Percentiles rank a stretch among this genome's conserved stretches.
Conservation (phyloP, 2,113 vertebrate genomes). For the Aspidoscelis tigris region DNA sequence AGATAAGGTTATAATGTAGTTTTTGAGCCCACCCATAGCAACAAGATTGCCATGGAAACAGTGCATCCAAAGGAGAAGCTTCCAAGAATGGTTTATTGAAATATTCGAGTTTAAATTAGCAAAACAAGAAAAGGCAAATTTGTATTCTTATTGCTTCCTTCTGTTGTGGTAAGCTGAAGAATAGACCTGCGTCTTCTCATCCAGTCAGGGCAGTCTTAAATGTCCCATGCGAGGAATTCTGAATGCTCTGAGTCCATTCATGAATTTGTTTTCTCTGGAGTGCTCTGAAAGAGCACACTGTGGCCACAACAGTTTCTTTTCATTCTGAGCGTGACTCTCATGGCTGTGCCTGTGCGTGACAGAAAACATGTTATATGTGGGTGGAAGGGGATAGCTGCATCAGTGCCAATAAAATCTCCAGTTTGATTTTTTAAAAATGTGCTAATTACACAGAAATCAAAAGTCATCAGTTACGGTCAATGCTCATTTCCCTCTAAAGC, state of each 20-base stretch:
- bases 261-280: not conserved
- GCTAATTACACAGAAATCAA: constrained; percentile 12
- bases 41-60: constrained; percentile 75
- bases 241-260: not conserved
- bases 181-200: not conserved
- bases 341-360: constrained; percentile 1
- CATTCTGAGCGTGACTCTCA: not conserved
- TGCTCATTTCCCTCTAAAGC: constrained; percentile 4
- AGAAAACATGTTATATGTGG: not conserved
- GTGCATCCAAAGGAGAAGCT: constrained; percentile 48
- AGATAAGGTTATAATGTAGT: constrained; percentile 62
- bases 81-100: constrained; percentile 52
- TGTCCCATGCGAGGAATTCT: not conserved
- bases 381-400: not conserved
- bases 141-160: not conserved
- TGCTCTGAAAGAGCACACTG: constrained; percentile 15
- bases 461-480: not conserved
- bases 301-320: not conserved
- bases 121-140: constrained; percentile 35
- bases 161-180: not conserved
- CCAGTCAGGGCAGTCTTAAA: constrained; percentile 18
- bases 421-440: not conserved
- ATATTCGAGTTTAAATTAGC: constrained; percentile 47
- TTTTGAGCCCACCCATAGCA: constrained; percentile 69
- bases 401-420: not conserved